Percentiles rank a stretch among this genome's conserved stretches.
These are phyloP conservation scores for Phragmatobia fuliginosa DNA, from an alignment of 2,888 invertebrate genomes.

Conservation along the genomic window DNA sequence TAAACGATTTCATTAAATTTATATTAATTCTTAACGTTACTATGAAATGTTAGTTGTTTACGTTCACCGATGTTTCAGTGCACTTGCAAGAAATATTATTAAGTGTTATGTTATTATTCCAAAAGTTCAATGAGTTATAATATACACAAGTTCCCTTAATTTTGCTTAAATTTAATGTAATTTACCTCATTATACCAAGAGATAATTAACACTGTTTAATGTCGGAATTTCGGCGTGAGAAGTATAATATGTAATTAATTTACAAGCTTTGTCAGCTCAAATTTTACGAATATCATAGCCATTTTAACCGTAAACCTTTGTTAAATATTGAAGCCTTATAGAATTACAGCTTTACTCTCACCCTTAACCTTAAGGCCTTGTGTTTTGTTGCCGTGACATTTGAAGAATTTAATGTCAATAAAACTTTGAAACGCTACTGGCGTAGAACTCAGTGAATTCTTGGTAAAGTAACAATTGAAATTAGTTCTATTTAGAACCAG, in stretches of 20 bases:
- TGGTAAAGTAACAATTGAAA: conserved; percentile 19
- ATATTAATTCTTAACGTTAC: background rate
- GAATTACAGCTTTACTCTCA: background rate
- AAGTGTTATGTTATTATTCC: background rate
- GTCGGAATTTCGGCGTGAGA: background rate
- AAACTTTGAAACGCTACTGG: conserved; percentile 27
- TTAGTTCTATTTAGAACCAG: background rate
- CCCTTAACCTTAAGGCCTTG: conserved; percentile 28
- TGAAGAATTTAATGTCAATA: conserved; percentile 38
- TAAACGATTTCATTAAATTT: background rate
- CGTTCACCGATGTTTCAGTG: background rate
- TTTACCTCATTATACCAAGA: background rate
- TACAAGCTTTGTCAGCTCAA: background rate
- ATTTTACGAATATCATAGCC: background rate
- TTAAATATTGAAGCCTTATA: background rate
- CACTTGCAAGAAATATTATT: background rate
- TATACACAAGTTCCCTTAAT: background rate
- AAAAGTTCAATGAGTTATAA: background rate
- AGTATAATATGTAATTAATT: conserved; percentile 1
- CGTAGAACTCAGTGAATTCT: conserved; percentile 14
- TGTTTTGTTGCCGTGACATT: conserved; percentile 34
- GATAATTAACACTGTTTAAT: background rate
- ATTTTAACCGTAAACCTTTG: background rate
- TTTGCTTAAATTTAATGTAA: background rate
- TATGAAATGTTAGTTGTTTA: background rate